Conservation (phyloP, 2,888 invertebrate genomes). For the Dorcus parallelipipedus region DNA sequence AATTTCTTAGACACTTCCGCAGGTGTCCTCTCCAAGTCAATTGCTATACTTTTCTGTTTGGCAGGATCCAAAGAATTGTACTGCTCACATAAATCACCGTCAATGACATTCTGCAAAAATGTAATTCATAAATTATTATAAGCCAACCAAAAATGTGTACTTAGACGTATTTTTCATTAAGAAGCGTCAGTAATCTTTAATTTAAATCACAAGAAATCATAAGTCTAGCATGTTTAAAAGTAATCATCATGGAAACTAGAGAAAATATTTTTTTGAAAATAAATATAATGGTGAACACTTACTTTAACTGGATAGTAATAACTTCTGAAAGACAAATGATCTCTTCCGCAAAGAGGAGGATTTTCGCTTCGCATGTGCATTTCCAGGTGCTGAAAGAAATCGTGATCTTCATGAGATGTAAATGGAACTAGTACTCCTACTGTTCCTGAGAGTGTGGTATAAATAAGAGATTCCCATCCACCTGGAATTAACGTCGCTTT, state of each 20-base stretch:
- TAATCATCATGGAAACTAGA: background rate
- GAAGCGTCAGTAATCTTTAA: background rate
- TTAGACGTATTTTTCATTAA: background rate
- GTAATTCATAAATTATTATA: background rate
- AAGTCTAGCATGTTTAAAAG: conserved; percentile 42
- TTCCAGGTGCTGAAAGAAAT: conserved; percentile 98
- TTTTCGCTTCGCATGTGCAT: conserved; percentile 99
- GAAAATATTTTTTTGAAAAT: background rate
- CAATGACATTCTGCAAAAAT: conserved; percentile 82
- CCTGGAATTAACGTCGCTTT: conserved; percentile 96
- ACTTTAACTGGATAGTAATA: conserved; percentile 97
- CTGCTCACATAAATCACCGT: conserved; percentile 98
- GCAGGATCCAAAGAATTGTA: conserved; percentile 91
- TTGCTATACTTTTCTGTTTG: conserved; percentile 93
- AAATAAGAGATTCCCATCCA: conserved; percentile 93
- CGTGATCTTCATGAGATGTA: conserved; percentile 94
- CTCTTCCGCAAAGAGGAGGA: conserved; percentile 92
- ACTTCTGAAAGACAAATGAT: conserved; percentile 95
- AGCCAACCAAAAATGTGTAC: background rate
- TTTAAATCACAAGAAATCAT: conserved; percentile 35
- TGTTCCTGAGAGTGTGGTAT: conserved; percentile 92
- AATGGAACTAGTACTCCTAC: conserved; percentile 93
- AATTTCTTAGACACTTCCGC: conserved; percentile 98
- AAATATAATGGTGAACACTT: conserved; percentile 27
- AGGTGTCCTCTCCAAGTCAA: conserved; percentile 91